A percentile compares a stretch with the other conserved stretches of the same genome.
Evolutionary conservation across 2,797 vertebrate genomes (phyloP).

Genomic region (Lagorchestes hirsutus): DNA sequence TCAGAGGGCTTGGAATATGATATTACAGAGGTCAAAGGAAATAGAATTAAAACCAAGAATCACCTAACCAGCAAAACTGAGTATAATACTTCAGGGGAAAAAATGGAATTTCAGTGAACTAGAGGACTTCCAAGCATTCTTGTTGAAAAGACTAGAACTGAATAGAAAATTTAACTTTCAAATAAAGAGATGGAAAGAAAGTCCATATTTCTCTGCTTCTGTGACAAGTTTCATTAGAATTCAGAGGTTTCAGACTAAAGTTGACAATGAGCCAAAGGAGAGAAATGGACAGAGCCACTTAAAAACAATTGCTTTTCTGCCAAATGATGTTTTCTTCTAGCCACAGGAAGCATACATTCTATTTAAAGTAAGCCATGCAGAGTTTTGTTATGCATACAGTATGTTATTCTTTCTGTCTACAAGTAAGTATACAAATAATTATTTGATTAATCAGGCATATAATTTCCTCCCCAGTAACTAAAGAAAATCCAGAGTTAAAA

Average conservation of each 20-base stretch:
- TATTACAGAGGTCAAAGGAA: too few relatives aligned
- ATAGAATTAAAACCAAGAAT: too few relatives aligned
- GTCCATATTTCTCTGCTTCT: neutral
- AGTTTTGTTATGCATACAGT: slow-evolving; percentile 53
- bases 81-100: too few relatives aligned
- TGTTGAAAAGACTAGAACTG: too few relatives aligned
- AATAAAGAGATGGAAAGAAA: neutral
- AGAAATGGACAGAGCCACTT: slow-evolving; percentile 8
- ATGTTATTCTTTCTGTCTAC: slow-evolving; percentile 41
- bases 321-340: slow-evolving; percentile 16
- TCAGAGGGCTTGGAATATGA: too few relatives aligned
- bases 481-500: slow-evolving; percentile 75
- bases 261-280: neutral
- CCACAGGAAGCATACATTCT: slow-evolving; percentile 26
- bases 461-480: slow-evolving; percentile 73
- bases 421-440: slow-evolving; percentile 76
- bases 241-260: neutral
- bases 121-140: too few relatives aligned
- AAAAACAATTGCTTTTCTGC: neutral
- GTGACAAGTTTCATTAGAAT: neutral
- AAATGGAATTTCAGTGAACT: too few relatives aligned
- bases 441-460: slow-evolving; percentile 79
- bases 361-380: slow-evolving; percentile 11
- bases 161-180: too few relatives aligned
- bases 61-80: too few relatives aligned